phyloP scores from a whole-genome alignment of 2,113 vertebrate species.

The Pseudorhombus dupliciocellatus region DNA sequence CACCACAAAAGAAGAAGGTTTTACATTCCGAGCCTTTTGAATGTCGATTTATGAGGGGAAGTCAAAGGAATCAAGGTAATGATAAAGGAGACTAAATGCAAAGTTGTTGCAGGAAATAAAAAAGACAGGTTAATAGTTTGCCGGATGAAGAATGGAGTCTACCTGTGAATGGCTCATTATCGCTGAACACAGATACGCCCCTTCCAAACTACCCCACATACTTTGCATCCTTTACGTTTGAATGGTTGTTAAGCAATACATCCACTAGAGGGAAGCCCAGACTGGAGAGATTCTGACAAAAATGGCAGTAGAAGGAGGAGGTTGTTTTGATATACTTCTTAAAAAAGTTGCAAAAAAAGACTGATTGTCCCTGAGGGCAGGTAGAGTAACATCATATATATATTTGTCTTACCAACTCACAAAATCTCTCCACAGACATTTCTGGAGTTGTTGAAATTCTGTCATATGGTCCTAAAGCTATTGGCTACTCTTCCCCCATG shows the following conservation, averaged over 20 bases:
- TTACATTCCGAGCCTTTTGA: conserved; percentile 19
- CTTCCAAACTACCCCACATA: background rate
- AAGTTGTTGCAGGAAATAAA: background rate
- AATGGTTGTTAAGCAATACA: background rate
- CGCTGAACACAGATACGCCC: background rate
- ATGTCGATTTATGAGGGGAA: conserved; percentile 21
- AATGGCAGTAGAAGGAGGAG: too few species aligned
- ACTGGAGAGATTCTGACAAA: too few species aligned
- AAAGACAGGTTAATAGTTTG: background rate
- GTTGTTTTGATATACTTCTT: too few species aligned
- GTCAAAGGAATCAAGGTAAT: background rate
- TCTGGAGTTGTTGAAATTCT: too few species aligned
- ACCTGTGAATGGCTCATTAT: background rate
- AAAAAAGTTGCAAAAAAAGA: too few species aligned
- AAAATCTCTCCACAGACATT: too few species aligned
- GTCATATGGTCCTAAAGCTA: too few species aligned
- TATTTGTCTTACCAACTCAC: too few species aligned
- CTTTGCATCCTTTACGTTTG: too few species aligned
- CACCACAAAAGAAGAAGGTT: conserved; percentile 17
- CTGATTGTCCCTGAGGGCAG: too few species aligned
- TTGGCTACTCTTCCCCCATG: too few species aligned
- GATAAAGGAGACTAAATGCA: background rate
- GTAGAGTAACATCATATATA: too few species aligned
- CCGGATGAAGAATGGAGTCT: background rate
- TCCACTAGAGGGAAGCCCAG: background rate